These are phyloP conservation scores for Gobionotothen gibberifrons DNA, from an alignment of 2,797 vertebrate genomes.

Conservation along the genomic window DNA sequence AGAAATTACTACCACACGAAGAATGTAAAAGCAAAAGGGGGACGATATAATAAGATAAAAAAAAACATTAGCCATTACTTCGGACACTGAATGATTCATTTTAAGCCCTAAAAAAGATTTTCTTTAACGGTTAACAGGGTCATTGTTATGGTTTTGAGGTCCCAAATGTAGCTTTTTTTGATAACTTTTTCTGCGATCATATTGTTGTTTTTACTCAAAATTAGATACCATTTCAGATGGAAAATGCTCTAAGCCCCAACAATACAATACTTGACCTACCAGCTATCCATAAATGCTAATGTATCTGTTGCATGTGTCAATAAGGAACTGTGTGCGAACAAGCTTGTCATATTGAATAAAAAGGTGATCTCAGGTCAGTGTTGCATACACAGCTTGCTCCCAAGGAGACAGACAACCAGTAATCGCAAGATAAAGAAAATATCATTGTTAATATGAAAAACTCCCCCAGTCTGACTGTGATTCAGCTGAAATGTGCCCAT, in stretches of 20 bases:
- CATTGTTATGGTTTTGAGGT: no score
- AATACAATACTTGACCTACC: background rate
- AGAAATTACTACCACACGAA: background rate
- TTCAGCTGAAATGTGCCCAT: background rate
- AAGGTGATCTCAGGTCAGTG: background rate
- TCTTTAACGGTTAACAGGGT: no score
- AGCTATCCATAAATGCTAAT: background rate
- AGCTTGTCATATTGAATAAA: background rate
- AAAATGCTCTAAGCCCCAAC: background rate
- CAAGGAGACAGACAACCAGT: no score
- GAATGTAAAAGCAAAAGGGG: background rate
- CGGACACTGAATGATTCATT: background rate
- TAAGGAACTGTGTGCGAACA: slow-evolving; percentile 7
- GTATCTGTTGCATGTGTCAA: background rate
- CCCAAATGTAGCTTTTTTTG: background rate
- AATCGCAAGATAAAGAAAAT: background rate
- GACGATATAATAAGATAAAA: background rate
- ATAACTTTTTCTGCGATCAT: background rate
- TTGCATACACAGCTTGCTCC: background rate
- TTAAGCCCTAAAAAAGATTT: background rate
- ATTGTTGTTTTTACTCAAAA: background rate
- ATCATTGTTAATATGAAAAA: background rate
- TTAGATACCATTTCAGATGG: background rate
- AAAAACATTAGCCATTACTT: background rate
- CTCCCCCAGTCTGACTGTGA: background rate